Base-by-base conservation (phyloP, 2,113 vertebrate genomes). In the Lipotes vexillifer region DNA sequence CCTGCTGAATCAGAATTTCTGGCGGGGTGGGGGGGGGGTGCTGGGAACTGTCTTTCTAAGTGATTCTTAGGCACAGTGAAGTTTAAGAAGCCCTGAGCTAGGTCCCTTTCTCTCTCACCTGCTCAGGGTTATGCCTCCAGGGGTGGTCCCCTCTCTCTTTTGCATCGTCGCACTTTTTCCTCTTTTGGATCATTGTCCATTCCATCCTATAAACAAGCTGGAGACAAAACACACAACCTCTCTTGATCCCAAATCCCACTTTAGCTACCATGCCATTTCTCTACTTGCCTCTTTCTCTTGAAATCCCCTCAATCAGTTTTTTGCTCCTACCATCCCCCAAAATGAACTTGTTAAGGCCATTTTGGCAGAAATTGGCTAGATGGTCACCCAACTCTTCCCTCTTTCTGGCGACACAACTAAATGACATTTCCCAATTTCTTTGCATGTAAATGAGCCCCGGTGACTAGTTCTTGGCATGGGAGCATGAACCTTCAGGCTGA, bases 21-120 rank as follows among this genome's bases (percentile, higher is more conserved):
- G 8, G n/a, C n/a, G n/a, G n/a, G n/a, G n/a, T n/a, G n/a, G n/a
- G n/a, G 2, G 61, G 23, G 14, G 1, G 14, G 33, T 14, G 25
- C 36, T 41, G 18, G n/a, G 21, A n/a, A 66, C 29, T 27, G 15
- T 27, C 27, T 93, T 49, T 72, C 66, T 33, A 61, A 41, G 78
- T 36, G 33, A 33, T 36, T 61, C 55, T 72, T 57, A 17, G 3
- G 57, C 31, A 55, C 8, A 0, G 0, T 6, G 18, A n/a, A 68
- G 46, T n/a, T 36, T 52, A 86, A 66, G 74, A 80, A 63, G 25
- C 27, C 14, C 59, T 23, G 17, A 31, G 23, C 25, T 44, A 14
- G 38, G 6, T 33, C 23, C 18, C 21, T 31, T 95, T 20, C 21
- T 71, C 65, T 66, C 25, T 38, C 25, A 55, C 41, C 12, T 25